phyloP scores from a whole-genome alignment of 2,113 vertebrate species.

The Python bivittatus region DNA sequence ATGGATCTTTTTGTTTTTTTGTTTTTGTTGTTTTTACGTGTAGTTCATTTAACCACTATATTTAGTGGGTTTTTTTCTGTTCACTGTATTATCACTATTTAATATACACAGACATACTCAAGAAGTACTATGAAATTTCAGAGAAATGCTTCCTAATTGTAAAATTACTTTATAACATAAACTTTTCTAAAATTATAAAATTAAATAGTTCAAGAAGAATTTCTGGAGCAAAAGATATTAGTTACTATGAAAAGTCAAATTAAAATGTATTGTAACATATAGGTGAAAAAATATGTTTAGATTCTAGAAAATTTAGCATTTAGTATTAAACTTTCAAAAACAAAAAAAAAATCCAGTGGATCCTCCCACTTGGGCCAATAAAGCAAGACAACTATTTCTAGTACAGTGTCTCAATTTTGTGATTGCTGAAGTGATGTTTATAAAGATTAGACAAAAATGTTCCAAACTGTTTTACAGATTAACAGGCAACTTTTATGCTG shows the following conservation, averaged over 20 bases:
- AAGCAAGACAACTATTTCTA: conserved; percentile 11
- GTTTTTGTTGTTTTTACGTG: too few species aligned
- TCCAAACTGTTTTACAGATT: conserved; percentile 59
- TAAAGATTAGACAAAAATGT: conserved; percentile 46
- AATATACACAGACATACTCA: neutral
- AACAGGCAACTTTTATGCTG: conserved; percentile 26
- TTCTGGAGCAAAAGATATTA: conserved; percentile 11
- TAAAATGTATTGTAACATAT: neutral
- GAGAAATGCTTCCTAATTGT: neutral
- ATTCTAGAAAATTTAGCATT: neutral
- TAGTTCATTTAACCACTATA: too few species aligned
- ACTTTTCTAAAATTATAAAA: too few species aligned
- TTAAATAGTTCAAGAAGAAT: conserved; percentile 5
- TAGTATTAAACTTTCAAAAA: neutral
- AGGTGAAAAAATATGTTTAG: conserved; percentile 13
- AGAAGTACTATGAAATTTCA: neutral
- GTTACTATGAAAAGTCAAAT: conserved; percentile 46
- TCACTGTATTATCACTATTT: too few species aligned
- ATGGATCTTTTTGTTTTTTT: too few species aligned
- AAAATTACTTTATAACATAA: too few species aligned
- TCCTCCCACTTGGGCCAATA: conserved; percentile 18
- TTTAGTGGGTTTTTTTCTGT: too few species aligned
- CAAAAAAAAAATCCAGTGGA: neutral
- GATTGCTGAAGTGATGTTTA: conserved; percentile 31
- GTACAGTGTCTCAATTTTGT: neutral